Percentiles rank a stretch among this genome's conserved stretches.
phyloP scores from a whole-genome alignment of 35 echinoderm and acorn worm genomes.

The Holothuria glaberrima region DNA sequence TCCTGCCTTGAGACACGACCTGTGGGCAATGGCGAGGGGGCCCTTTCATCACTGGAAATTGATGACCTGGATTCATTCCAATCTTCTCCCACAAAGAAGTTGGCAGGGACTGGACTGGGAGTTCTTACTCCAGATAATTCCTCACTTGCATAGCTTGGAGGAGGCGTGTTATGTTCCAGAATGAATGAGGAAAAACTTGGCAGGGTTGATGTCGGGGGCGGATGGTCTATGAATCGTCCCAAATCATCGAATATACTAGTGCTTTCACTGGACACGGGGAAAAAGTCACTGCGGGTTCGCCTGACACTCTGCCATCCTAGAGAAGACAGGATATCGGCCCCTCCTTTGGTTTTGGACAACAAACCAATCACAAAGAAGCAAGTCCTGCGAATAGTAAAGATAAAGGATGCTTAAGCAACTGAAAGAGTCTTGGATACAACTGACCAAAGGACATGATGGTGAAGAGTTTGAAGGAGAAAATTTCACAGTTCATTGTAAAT shows the following conservation, averaged over 20 bases:
- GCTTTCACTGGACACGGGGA: slow-evolving; percentile 80
- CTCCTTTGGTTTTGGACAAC: slow-evolving; percentile 84
- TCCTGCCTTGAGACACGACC: slow-evolving; percentile 48
- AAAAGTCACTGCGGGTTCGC: slow-evolving; percentile 73
- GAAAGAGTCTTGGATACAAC: background rate
- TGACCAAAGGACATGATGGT: background rate
- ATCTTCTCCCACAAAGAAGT: slow-evolving; percentile 45
- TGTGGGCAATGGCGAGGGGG: slow-evolving; percentile 56
- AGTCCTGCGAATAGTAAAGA: slow-evolving; percentile 62
- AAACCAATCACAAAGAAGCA: slow-evolving; percentile 98
- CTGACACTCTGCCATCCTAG: slow-evolving; percentile 93
- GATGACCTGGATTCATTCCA: slow-evolving; percentile 28
- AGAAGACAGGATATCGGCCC: slow-evolving; percentile 80
- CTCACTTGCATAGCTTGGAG: slow-evolving; percentile 43
- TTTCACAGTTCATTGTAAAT: too few species aligned
- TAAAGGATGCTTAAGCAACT: background rate
- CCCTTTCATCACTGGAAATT: slow-evolving; percentile 61
- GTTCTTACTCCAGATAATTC: background rate
- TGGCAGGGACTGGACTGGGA: slow-evolving; percentile 17
- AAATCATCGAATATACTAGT: slow-evolving; percentile 68
- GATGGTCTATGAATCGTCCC: slow-evolving; percentile 53
- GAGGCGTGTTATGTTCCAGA: slow-evolving; percentile 60
- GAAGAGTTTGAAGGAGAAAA: background rate
- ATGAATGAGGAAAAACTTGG: slow-evolving; percentile 57
- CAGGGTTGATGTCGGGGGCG: slow-evolving; percentile 15